These are phyloP conservation scores for Alethe diademata DNA, from an alignment of 2,113 vertebrate species.

Conservation along the genomic window DNA sequence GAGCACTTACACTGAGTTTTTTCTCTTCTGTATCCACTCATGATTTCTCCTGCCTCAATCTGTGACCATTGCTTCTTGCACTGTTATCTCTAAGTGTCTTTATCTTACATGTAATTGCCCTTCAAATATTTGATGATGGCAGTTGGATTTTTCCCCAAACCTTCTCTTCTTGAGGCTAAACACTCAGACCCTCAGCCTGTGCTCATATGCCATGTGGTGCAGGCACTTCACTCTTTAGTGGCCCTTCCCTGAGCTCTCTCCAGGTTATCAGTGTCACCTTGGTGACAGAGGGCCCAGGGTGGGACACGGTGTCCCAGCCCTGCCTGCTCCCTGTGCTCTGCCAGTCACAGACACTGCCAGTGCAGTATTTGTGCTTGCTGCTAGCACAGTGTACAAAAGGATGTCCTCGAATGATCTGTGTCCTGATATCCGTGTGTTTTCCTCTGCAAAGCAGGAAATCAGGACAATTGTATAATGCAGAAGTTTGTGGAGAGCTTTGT, in stretches of 20 bases:
- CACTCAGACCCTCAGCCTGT: not conserved
- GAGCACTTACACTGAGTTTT: not conserved
- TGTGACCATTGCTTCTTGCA: not conserved
- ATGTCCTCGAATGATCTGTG: not conserved
- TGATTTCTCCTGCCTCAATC: not conserved
- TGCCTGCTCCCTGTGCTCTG: not conserved
- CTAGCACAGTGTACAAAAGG: not conserved
- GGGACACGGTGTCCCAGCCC: not conserved
- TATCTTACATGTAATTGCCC: not conserved
- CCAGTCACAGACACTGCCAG: rapidly evolving
- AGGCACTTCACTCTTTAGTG: not conserved
- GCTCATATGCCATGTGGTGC: not conserved
- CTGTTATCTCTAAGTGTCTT: not conserved
- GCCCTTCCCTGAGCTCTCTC: not conserved
- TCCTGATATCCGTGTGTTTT: not conserved
- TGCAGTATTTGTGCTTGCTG: not conserved
- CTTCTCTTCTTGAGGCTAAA: not conserved
- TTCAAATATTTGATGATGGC: not conserved
- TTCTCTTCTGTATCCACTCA: not conserved
- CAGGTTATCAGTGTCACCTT: not conserved
- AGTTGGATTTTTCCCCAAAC: not conserved
- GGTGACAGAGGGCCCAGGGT: not conserved
- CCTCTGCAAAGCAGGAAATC: not conserved
- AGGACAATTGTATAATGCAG: not conserved
- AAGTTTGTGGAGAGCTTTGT: not conserved